phyloP scores from a whole-genome alignment of 2,113 vertebrate genomes.

The Lycaon pictus region DNA sequence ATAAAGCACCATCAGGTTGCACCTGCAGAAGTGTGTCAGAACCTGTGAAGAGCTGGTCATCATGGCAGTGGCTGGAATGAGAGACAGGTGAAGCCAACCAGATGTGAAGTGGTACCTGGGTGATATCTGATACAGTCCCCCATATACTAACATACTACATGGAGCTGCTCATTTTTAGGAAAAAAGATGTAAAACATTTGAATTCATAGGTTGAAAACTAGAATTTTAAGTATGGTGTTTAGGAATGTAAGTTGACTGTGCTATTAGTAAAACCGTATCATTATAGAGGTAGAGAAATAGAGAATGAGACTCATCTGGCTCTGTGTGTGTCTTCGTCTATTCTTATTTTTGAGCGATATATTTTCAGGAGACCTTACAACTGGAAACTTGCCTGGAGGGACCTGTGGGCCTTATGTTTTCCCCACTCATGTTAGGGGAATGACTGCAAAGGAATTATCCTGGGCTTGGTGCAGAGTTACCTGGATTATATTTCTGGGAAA shows the following conservation, averaged over 20 bases:
- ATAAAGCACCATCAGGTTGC: neutral
- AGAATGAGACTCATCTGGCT: neutral
- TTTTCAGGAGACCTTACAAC: neutral
- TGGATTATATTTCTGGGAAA: neutral
- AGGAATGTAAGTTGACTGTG: neutral
- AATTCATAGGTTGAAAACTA: neutral
- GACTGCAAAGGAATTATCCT: neutral
- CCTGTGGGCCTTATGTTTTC: neutral
- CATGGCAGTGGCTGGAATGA: neutral
- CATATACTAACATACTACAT: neutral
- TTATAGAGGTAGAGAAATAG: neutral
- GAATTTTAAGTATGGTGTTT: neutral
- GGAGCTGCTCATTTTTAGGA: neutral
- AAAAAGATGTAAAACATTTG: neutral
- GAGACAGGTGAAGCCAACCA: neutral
- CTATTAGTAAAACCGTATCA: neutral
- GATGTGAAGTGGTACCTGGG: neutral
- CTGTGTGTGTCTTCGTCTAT: neutral
- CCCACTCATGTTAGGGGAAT: neutral
- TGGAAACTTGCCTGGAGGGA: neutral
- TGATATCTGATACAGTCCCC: neutral
- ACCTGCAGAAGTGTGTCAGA: neutral
- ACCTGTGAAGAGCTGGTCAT: neutral
- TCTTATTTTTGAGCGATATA: neutral
- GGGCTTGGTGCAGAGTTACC: neutral